Base-by-base conservation (phyloP, 2,888 invertebrate species). In the Mythimna pallens region DNA sequence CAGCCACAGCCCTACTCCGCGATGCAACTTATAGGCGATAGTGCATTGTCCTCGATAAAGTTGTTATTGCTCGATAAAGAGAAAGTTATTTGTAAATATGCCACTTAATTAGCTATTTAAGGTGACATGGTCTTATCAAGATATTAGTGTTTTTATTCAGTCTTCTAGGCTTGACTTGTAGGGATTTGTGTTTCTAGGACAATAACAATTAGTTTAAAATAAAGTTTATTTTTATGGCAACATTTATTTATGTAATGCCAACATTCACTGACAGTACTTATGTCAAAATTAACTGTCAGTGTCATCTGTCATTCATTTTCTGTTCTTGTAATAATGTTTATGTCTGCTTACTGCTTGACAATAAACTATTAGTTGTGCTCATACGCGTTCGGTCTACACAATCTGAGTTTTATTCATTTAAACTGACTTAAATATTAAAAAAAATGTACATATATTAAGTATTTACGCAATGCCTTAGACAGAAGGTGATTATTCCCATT, bases 31-130 rank as follows among this genome's bases (percentile, higher is more conserved):
- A 81, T 87, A 87, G 83, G 89, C 92, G 95, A 95, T 95, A 95
- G 95, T 89, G 95, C 95, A 96, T 94, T 95, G 95, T 93, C 94
- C 95, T 85, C 93, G 95, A 96, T 96, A 95, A 93, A 90, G 90
- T 93, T 95, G 95, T 94, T 95, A 92, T 95, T 93, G 88, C 80
- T n/a, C 61, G 95, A 95, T 95, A 94, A 92, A 89, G 93, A 89
- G 95, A 95, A 95, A 95, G 94, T 91, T 94, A 92, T 95, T 94
- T 95, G 94, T 95, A 95, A 95, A 95, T 94, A 95, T 69, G 81
- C 34, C 73, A 76, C 40, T 90, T 92, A 92, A 93, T 93, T 93
- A 89, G 86, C 82, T 58, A 81, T 70, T 65, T 65, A 82, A 87
- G 89, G 90, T 90, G 91, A 91, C 90, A 86, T 71, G 55, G 12